Evolutionary conservation across 2,113 vertebrate species (phyloP).

Genomic region (Apodemus speciosus): DNA sequence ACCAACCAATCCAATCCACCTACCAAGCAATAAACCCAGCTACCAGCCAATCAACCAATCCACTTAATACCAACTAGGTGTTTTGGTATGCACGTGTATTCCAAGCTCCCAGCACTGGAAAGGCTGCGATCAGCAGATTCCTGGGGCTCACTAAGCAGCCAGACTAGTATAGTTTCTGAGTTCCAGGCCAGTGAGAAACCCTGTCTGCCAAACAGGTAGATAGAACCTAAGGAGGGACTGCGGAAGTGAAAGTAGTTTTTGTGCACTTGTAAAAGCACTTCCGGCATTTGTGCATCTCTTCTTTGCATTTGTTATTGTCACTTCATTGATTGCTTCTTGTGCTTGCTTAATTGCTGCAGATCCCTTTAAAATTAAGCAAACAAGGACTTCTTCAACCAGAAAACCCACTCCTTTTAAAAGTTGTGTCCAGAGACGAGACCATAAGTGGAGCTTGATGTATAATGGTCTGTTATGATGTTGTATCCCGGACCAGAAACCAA

Average conservation of each 20-base stretch:
- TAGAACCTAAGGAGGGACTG: not conserved
- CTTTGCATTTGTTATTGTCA: not conserved
- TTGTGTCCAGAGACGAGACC: not conserved
- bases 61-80: not conserved
- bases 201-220: not conserved
- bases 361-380: conserved; percentile 60
- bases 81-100: not conserved
- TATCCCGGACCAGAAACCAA: conserved; percentile 24
- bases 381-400: conserved; percentile 53
- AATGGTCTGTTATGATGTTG: not conserved
- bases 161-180: not conserved
- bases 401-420: conserved; percentile 74
- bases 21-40: not conserved
- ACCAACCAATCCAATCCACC: not conserved
- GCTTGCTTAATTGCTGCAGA: not conserved
- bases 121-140: not conserved
- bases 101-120: not conserved
- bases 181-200: not conserved
- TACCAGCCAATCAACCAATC: not conserved
- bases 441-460: conserved; percentile 40
- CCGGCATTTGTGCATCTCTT: not conserved
- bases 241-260: too few species aligned
- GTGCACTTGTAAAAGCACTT: not conserved
- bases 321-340: not conserved
- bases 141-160: not conserved